These are phyloP conservation scores for Cyrtodaria siliqua DNA, from an alignment of 2,888 invertebrate species.

Conservation along the genomic window DNA sequence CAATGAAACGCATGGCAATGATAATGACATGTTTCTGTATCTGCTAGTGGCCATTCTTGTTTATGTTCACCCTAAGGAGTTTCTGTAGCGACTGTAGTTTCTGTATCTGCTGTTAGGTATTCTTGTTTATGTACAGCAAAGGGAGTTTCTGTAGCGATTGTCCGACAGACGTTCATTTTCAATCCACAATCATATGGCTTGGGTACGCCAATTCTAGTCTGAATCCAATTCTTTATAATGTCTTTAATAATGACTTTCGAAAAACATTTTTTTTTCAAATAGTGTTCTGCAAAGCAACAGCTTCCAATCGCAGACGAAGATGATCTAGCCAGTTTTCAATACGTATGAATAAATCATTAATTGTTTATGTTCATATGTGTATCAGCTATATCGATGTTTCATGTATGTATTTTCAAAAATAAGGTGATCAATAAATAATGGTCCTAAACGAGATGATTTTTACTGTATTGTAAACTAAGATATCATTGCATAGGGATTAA, in stretches of 20 bases:
- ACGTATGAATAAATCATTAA: too few relatives aligned
- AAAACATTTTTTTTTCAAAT: conserved; percentile 83
- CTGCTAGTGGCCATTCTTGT: conserved; percentile 86
- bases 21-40: conserved; percentile 85
- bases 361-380: too few relatives aligned
- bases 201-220: conserved; percentile 85
- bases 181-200: conserved; percentile 85
- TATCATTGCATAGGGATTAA: too few relatives aligned
- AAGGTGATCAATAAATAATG: too few relatives aligned
- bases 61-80: conserved; percentile 84
- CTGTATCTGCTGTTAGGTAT: too few relatives aligned
- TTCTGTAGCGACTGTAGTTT: conserved; percentile 79
- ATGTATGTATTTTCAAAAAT: not conserved
- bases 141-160: conserved; percentile 80
- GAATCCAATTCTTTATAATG: conserved; percentile 85
- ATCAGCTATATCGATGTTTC: not conserved
- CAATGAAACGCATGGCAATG: conserved; percentile 85
- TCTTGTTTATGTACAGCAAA: too few relatives aligned
- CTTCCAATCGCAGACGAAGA: conserved; percentile 24
- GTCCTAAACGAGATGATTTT: too few relatives aligned
- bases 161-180: conserved; percentile 78
- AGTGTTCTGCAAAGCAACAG: conserved; percentile 55
- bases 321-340: conserved; percentile 1
- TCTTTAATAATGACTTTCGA: conserved; percentile 85
- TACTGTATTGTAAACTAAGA: too few relatives aligned